Base-by-base conservation (phyloP, 2,888 invertebrate genomes). In the Mesoligia furuncula region DNA sequence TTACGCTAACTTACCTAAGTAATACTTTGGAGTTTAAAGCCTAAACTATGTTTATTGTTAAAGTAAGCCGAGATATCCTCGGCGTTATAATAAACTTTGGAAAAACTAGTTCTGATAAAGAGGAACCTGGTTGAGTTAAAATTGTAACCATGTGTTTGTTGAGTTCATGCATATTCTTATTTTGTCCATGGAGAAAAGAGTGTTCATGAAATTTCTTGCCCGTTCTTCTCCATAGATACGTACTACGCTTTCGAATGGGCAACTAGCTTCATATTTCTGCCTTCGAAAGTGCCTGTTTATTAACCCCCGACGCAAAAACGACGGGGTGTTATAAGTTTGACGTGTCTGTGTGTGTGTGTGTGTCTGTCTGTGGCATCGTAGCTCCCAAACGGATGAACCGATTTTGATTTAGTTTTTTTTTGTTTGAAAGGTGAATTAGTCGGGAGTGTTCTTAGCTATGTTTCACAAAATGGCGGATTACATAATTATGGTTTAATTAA, bases 31-130 rank as follows among this genome's bases (percentile, higher is more conserved):
- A 79, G 73, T 79, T 86, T 77, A 69, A 73, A 86, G 79, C 85
- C 82, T 82, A 80, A 86, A 84, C 79, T 80, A 74, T 86, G 87
- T 86, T 86, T 84, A 86, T 79, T 82, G 82, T 81, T 73, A 85
- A 73, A 79, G 68, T 81, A 81, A 73, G 64, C 65, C 27, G 67
- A 45, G 65, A 68, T 62, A 76, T 59, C 42, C 51, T 62, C 77
- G 57, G 64, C 27, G 65, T 59, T 54, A 42, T 73, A 75, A 67
- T 79, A 75, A 70, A 72, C 79, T 75, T 57, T 42, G 61, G 74
- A 75, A 79, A 73, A 67, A 78, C 54, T 74, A 57, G 42, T 45
- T 69, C n/a, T 66, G 36, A 36, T 73, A 71, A 74, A 68, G 5
- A 61, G 24, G 24, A 45, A 36, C 71, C 31, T 64, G 24, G 48